Base-by-base conservation (phyloP, 92 coral and sea anemone genomes). In the Micromussa lordhowensis region DNA sequence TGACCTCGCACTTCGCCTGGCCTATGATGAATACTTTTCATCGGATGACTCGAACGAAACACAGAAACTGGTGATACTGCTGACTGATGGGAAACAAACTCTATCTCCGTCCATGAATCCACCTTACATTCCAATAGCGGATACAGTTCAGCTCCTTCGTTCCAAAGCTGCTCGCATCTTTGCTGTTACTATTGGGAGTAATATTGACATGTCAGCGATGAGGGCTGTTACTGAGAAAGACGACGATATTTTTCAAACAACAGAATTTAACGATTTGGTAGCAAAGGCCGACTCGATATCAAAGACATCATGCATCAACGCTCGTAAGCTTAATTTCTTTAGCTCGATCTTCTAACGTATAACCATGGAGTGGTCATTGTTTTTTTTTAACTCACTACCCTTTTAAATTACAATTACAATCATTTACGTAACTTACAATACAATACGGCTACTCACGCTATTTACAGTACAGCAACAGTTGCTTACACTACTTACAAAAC, bases 321-420 rank as follows among this genome's bases (percentile, higher is more conserved):
- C 86, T 68, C 86, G 86, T 82, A 48, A 82, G 86, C 48, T 70
- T n/a, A n/a, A n/a, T n/a, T n/a, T n/a, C n/a, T n/a, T n/a, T n/a
- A n/a, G n/a, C n/a, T n/a, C n/a, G n/a, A n/a, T n/a, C n/a, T n/a
- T n/a, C n/a, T n/a, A n/a, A n/a, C n/a, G n/a, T n/a, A n/a, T n/a
- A n/a, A n/a, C n/a, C n/a, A n/a, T n/a, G n/a, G n/a, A n/a, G n/a
- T n/a, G n/a, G n/a, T n/a, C n/a, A n/a, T n/a, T n/a, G n/a, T n/a
- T n/a, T n/a, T n/a, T n/a, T n/a, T n/a, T n/a, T n/a, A n/a, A n/a
- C n/a, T n/a, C n/a, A n/a, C n/a, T n/a, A n/a, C n/a, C n/a, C n/a
- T n/a, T n/a, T n/a, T n/a, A n/a, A n/a, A n/a, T n/a, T n/a, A n/a
- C n/a, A n/a, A n/a, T n/a, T n/a, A n/a, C n/a, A n/a, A n/a, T n/a